Base-by-base conservation (phyloP, 1,140 invertebrate genomes). In the Agrypnia vestita region DNA sequence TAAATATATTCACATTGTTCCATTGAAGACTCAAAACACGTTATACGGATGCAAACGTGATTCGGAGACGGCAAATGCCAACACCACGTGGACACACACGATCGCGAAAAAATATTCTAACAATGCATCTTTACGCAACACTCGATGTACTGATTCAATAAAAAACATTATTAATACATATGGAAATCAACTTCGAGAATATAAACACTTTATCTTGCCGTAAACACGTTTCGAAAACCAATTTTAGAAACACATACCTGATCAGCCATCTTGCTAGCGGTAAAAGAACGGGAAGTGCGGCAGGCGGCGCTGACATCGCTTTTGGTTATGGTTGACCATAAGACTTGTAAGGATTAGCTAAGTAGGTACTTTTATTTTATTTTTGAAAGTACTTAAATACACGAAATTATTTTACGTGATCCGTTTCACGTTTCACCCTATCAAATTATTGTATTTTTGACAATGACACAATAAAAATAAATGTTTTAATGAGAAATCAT, bases 181-280 rank as follows among this genome's bases (percentile, higher is more conserved):
- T 35, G 6, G 1, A 35, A 3, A 35, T 35, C 1, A 35, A 35
- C 25, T 35, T 75, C 79, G 81, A 79, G 80, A 84, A 71, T 43
- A 46, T 61, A 51, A 72, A 10, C 69, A 72, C 69, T 72, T 53
- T 15, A 67, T 67, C 19, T 49, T 25, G n/a, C 11, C 10, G 17
- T 9, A 25, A 10, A 72, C 25, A 17, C 12, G 69, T 9, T 51
- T 51, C n/a, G 56, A 74, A 56, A 44, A 17, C 53, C 13, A 35
- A 74, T 61, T 76, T 79, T 25, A n/a, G 25, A 47, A 71, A 82
- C 84, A 80, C 83, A 84, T 87, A 88, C 87, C 86, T 88, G 87
- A 85, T 88, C 87, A 85, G 87, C 87, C 87, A 88, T 88, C 83
- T 87, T 87, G 86, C 80, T 85, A 75, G 62, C 76, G 78, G 71